Evolutionary conservation across 2,888 invertebrate genomes (phyloP), one percentile per base, ranked within the genome.

Genomic region (Seladonia tumulorum): DNA sequence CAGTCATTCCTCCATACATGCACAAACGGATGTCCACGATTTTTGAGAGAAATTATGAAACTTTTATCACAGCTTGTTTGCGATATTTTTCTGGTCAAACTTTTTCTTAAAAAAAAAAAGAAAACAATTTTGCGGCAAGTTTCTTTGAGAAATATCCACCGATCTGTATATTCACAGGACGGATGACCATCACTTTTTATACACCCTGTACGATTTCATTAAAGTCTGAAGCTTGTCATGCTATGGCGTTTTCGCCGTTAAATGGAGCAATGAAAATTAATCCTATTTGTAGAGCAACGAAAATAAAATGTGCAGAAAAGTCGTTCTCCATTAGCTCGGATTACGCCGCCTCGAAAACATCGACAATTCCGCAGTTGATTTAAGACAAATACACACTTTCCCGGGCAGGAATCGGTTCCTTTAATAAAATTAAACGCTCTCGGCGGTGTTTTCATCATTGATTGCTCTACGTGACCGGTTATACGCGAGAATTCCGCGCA

Each of bases 331-430:
- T 89, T 87, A 90, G 78, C 83, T 76, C 66, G 80, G 79, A 74
- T 90, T 80, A 84, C 39, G 45, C 53, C 60, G 45, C 8, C 25
- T 12, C 39, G 35, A 35, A 81, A 70, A 73, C 63, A 72, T 68
- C 57, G n/a, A 53, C 35, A 71, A 60, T 76, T 74, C 80, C 53
- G 25, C 75, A 39, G 81, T 87, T 79, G 82, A 85, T 84, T 85
- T 89, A 87, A 91, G 89, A 78, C 84, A 83, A 91, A 88, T 70
- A 87, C 70, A 68, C 79, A 14, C 22, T n/a, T n/a, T 29, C 60
- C 5, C 70, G 76, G 39, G 77, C 75, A 39, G 72, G 53, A 5
- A 70, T n/a, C 12, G 70, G 39, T n/a, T 14, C 0, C 45, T 45
- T 16, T 35, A 72, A 29, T 72, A 8, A 72, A 72, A 39, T 68